These are phyloP conservation scores for Hyposoter didymator DNA, from an alignment of 2,888 invertebrate genomes.

Conservation along the genomic window DNA sequence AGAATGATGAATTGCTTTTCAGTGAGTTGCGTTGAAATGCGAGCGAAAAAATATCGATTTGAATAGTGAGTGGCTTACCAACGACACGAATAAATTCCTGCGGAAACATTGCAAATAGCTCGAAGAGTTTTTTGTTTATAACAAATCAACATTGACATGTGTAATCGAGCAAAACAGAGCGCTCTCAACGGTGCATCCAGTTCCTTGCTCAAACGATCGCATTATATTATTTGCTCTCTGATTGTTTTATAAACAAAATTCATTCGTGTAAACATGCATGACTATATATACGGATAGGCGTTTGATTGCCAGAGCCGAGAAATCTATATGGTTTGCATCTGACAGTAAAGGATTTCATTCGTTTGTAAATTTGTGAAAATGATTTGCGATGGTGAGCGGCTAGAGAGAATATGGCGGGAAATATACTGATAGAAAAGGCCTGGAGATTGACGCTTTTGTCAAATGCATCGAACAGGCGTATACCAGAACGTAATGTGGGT, in stretches of 20 bases:
- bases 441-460: conserved; percentile 65
- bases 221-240: background rate
- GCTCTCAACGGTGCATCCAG: background rate
- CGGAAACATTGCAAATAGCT: background rate
- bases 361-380: conserved; percentile 31
- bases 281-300: background rate
- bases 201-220: background rate
- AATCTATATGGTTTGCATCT: background rate
- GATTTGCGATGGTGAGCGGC: background rate
- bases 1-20: background rate
- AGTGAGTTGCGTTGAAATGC: background rate
- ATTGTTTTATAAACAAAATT: background rate
- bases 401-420: conserved; percentile 9
- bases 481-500: conserved; percentile 65
- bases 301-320: background rate
- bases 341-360: conserved; percentile 10
- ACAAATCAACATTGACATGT: background rate
- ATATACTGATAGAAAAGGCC: conserved; percentile 41
- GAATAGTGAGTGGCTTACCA: background rate
- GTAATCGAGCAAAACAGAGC: background rate
- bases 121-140: background rate
- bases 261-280: background rate
- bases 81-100: background rate
- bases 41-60: background rate
- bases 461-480: conserved; percentile 58